Evolutionary conservation across 2,888 invertebrate genomes (phyloP).

Genomic region (Agapostemon virescens): DNA sequence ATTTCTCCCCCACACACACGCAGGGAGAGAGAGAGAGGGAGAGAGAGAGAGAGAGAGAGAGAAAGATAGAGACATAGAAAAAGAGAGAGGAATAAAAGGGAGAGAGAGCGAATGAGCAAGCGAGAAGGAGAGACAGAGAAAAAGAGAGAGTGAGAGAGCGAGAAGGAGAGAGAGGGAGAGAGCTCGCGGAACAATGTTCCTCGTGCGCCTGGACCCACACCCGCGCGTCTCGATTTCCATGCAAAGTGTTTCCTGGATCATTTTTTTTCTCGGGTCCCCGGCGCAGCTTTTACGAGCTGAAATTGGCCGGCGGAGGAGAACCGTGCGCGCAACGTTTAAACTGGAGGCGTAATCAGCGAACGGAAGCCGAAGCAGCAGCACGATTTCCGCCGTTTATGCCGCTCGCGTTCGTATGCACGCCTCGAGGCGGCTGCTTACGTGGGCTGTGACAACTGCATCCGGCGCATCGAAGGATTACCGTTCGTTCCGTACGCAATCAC

Average conservation of each 20-base stretch:
- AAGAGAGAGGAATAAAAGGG: too few species aligned
- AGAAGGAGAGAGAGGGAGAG: neutral
- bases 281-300: conserved; percentile 49
- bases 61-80: neutral
- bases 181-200: conserved; percentile 41
- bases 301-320: conserved; percentile 25
- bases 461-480: conserved; percentile 58
- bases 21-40: too few species aligned
- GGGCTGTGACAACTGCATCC: conserved; percentile 63
- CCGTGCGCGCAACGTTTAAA: conserved; percentile 38
- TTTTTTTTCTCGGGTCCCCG: conserved; percentile 15
- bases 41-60: neutral
- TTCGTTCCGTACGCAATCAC: conserved; percentile 48
- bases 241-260: conserved; percentile 43
- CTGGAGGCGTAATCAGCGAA: conserved; percentile 50
- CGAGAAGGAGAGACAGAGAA: conserved; percentile 2
- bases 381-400: conserved; percentile 59
- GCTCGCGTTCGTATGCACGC: conserved; percentile 40
- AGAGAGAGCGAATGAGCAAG: too few species aligned
- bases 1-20: neutral
- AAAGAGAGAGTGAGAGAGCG: neutral
- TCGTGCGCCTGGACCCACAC: conserved; percentile 33
- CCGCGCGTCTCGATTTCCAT: conserved; percentile 47
- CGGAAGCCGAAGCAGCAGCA: conserved; percentile 60
- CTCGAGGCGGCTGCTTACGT: conserved; percentile 56